phyloP scores from a whole-genome alignment of 2,113 vertebrate genomes.

The Tympanuchus pallidicinctus region DNA sequence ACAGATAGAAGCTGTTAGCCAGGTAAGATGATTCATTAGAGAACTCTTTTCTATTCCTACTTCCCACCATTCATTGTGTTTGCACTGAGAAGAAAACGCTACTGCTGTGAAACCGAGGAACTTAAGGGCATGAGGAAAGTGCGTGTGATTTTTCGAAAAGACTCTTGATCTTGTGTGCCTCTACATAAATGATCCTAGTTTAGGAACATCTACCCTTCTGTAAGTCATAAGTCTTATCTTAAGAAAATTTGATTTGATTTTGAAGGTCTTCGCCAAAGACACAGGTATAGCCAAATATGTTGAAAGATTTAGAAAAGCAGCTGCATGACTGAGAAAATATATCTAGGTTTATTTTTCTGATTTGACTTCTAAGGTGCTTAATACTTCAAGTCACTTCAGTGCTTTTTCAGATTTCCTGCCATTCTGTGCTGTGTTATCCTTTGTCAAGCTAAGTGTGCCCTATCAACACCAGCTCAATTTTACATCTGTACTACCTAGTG shows the following conservation, averaged over 20 bases:
- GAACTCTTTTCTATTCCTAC: neutral
- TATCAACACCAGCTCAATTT: neutral
- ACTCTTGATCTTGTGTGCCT: neutral
- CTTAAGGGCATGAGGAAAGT: neutral
- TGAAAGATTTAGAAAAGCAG: neutral
- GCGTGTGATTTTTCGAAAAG: neutral
- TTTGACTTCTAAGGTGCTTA: neutral
- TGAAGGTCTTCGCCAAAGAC: neutral
- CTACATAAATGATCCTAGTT: neutral
- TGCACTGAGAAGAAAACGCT: neutral
- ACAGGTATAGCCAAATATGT: neutral
- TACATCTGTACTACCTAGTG: neutral
- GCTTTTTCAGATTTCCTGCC: neutral
- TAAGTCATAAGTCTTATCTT: neutral
- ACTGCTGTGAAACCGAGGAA: neutral
- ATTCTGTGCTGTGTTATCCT: neutral
- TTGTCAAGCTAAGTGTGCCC: neutral
- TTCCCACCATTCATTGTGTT: neutral
- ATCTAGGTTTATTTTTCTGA: neutral
- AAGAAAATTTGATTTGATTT: neutral
- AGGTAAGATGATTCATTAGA: conserved; percentile 10
- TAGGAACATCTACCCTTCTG: neutral
- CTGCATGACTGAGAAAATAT: neutral
- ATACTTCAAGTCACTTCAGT: neutral
- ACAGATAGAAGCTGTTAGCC: neutral